Evolutionary conservation across 2,888 invertebrate genomes (phyloP).

Genomic region (Limnephilus marmoratus): DNA sequence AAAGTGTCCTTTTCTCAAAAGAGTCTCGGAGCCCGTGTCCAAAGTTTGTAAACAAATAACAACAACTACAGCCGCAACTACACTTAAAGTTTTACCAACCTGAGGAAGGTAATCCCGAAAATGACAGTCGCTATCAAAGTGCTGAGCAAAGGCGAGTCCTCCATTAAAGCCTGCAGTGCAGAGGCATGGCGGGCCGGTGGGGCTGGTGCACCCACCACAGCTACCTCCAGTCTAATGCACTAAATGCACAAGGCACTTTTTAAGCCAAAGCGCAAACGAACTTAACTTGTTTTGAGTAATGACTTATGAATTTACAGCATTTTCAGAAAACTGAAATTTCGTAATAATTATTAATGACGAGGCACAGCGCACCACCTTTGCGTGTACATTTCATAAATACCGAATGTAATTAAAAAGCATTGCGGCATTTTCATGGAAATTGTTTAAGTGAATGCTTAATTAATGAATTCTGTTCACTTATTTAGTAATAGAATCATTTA

Average conservation of each 20-base stretch:
- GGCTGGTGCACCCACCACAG: background rate
- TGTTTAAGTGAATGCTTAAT: background rate
- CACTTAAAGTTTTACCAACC: constrained; percentile 32
- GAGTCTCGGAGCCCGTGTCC: background rate
- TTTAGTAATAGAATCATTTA: background rate
- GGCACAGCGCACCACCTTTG: background rate
- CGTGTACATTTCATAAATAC: background rate
- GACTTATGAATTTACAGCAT: background rate
- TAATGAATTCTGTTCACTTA: background rate
- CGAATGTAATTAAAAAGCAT: background rate
- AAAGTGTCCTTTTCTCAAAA: background rate
- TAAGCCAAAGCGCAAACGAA: background rate
- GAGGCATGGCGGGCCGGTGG: background rate
- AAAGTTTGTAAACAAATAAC: constrained; percentile 27
- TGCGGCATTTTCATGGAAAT: background rate
- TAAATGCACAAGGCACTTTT: background rate
- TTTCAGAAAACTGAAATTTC: background rate
- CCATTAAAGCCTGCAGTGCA: constrained; percentile 30
- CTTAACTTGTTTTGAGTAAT: background rate
- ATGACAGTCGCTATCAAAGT: constrained; percentile 33
- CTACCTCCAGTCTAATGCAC: background rate
- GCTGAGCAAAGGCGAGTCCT: background rate
- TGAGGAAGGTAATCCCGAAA: constrained; percentile 36
- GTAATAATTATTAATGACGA: background rate
- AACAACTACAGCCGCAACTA: constrained; percentile 21